Percentiles rank a stretch among this genome's conserved stretches.
Evolutionary conservation across 2,113 vertebrate species (phyloP).

Genomic region (Oostethus manadensis): DNA sequence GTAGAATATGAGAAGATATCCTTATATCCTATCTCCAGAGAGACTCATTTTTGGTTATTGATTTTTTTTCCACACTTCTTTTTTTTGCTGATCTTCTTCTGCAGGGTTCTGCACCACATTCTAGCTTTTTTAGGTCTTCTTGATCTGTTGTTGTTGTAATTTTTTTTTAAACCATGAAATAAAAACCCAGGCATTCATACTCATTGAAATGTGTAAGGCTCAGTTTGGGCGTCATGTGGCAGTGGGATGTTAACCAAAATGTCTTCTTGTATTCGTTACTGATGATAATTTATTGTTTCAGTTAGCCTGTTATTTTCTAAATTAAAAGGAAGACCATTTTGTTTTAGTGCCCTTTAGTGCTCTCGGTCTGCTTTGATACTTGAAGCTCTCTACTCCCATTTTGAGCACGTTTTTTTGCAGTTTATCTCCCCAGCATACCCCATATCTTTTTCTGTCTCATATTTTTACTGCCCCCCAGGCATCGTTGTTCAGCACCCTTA

Average conservation of each 20-base stretch:
- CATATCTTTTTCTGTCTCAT: conserved; percentile 12
- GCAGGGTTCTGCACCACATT: conserved; percentile 8
- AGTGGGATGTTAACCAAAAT: conserved; percentile 43
- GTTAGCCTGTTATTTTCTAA: conserved; percentile 26
- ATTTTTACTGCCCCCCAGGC: conserved; percentile 10
- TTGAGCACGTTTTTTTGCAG: conserved; percentile 16
- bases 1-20: conserved; percentile 13
- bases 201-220: conserved; percentile 29
- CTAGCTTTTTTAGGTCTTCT: conserved; percentile 28
- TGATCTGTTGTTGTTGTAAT: conserved; percentile 37
- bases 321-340: conserved; percentile 18
- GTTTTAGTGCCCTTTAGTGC: conserved; percentile 26
- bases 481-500: conserved; percentile 5
- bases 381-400: conserved; percentile 30
- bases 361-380: conserved; percentile 20
- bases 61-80: conserved; percentile 31
- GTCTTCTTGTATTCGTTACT: conserved; percentile 47
- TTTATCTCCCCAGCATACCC: conserved; percentile 10
- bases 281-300: conserved; percentile 43
- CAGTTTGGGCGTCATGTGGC: conserved; percentile 4
- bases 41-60: conserved; percentile 23
- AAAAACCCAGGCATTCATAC: conserved; percentile 39
- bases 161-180: conserved; percentile 14
- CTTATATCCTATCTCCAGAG: conserved; percentile 30
- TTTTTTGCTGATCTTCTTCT: conserved; percentile 5